Base-by-base conservation (phyloP, 2,888 invertebrate species). In the Empis livida region DNA sequence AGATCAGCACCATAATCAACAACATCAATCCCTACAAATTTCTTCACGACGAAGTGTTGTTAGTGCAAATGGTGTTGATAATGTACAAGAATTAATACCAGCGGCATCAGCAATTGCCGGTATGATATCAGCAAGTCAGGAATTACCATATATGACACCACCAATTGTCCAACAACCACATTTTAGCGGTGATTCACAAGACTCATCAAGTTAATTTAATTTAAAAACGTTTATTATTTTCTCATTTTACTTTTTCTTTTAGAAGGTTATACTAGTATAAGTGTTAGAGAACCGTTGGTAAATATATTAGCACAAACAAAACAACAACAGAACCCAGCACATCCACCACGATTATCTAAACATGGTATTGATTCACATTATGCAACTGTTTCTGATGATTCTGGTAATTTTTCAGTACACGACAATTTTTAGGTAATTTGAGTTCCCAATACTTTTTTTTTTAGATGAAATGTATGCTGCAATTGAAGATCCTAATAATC, bases 241-340 rank as follows among this genome's bases (percentile, higher is more conserved):
- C 10, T 13, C n/a, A 13, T 41, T 35, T 42, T 15, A 27, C 37
- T 42, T 6, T 42, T 39, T n/a, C 10, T 68, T 73, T 27, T 69
- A 88, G 89, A 90, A 74, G 91, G 91, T 42, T 92, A 92, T 64
- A 91, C 91, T 1, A 90, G 90, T 61, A 91, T 91, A 56, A 91
- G 89, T 54, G 92, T 92, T 2, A 75, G 91, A 15, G 91, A 91
- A 65, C 92, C 92, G 1, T 70, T 92, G 51, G 87, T 89, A 5
- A 81, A 81, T 61, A 80, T 84, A 53, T 77, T 84, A 55, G 82
- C 80, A 43, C 79, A 80, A 64, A 80, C 80, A 0, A 64, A 71
- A 42, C 64, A 63, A 48, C 71, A 72, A 51, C 69, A 71, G 45
- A 61, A 64, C 51, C 61, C 63, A 48, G 55, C 68, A 61, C 59